These are phyloP conservation scores for Heliangelus exortis DNA, from an alignment of 2,797 vertebrate genomes.

Conservation along the genomic window DNA sequence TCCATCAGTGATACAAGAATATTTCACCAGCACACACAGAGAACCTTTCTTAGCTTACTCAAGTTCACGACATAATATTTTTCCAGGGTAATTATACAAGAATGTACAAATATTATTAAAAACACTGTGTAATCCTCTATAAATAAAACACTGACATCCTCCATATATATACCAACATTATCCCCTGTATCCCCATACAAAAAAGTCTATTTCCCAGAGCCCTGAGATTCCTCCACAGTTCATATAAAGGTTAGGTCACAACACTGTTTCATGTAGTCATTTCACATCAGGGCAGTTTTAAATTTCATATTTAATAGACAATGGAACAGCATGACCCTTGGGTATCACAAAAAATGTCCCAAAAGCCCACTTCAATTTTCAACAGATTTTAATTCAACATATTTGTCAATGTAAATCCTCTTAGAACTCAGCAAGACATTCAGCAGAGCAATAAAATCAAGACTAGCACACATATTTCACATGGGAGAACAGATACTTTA, in stretches of 20 bases:
- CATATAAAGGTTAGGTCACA: conserved; percentile 57
- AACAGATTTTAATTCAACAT: conserved; percentile 37
- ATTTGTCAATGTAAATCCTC: conserved; percentile 47
- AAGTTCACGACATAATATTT: background rate
- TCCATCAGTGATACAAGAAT: background rate
- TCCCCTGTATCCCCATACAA: background rate
- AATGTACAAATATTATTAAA: conserved; percentile 18
- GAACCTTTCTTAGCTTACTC: background rate
- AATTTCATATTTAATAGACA: conserved; percentile 36
- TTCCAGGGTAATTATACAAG: background rate
- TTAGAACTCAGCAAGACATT: background rate
- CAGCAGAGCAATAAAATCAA: background rate
- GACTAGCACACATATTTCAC: background rate
- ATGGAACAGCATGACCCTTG: background rate
- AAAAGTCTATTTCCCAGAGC: conserved; percentile 27
- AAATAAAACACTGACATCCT: conserved; percentile 11
- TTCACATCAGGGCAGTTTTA: conserved; percentile 16
- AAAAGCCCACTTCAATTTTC: conserved; percentile 43
- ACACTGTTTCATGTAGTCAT: background rate
- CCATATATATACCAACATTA: background rate
- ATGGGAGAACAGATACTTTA: background rate
- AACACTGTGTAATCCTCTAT: background rate
- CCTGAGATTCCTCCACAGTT: conserved; percentile 49
- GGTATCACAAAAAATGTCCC: conserved; percentile 6
- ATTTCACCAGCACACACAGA: background rate